These are phyloP conservation scores for Oreohelix idahoensis DNA, from an alignment of 1,140 invertebrate genomes.

Conservation along the genomic window DNA sequence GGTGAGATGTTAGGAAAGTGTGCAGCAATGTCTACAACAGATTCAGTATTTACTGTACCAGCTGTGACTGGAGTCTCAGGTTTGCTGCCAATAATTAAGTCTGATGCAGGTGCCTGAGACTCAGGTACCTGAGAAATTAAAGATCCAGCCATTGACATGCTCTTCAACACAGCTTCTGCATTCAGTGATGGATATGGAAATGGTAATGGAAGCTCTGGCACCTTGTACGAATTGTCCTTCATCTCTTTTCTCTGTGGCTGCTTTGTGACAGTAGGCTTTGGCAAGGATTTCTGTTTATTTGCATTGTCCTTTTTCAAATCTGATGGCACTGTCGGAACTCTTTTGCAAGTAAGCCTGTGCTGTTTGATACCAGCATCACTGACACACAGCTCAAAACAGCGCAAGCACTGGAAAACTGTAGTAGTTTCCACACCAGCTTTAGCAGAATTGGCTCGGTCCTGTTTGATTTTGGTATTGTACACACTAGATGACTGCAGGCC, in stretches of 20 bases:
- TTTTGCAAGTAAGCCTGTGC: conserved; percentile 43
- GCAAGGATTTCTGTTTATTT: background rate
- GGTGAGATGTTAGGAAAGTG: background rate
- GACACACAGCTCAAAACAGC: conserved; percentile 45
- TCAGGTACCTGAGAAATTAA: background rate
- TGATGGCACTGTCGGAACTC: conserved; percentile 38
- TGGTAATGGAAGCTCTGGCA: conserved; percentile 20
- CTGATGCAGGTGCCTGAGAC: background rate
- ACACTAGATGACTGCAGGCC: conserved; percentile 35
- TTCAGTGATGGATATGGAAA: conserved; percentile 21
- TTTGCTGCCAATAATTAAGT: background rate
- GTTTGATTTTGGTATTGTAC: conserved; percentile 27
- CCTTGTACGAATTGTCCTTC: conserved; percentile 1
- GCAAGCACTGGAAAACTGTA: conserved; percentile 47
- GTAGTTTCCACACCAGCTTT: conserved; percentile 44
- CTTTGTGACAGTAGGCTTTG: background rate
- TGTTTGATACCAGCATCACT: conserved; percentile 44
- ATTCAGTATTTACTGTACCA: background rate
- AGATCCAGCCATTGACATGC: background rate
- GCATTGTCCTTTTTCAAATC: conserved; percentile 24
- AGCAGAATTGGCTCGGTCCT: conserved; percentile 35
- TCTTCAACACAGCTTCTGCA: conserved; percentile 27
- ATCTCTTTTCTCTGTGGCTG: background rate
- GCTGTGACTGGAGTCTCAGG: background rate
- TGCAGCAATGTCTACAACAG: background rate